Conservation (phyloP, 2,113 vertebrate genomes). For the Rhadina sibilatrix region DNA sequence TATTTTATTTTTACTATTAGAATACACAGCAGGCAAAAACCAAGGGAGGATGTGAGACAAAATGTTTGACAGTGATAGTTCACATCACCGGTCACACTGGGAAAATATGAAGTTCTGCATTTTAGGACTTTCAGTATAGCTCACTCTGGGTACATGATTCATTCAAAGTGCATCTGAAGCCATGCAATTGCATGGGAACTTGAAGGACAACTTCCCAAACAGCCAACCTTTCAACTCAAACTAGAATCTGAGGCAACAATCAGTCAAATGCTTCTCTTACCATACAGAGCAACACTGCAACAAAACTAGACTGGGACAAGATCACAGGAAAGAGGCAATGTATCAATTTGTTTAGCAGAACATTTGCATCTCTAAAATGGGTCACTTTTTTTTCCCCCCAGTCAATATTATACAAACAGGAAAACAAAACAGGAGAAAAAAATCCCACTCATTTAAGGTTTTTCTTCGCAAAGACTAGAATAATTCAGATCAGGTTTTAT, state of each 20-base stretch:
- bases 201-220: background rate
- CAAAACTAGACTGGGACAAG: background rate
- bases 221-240: background rate
- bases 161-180: background rate
- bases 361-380: background rate
- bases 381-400: fast-evolving
- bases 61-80: background rate
- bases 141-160: background rate
- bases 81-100: background rate
- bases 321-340: background rate
- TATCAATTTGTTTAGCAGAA: background rate
- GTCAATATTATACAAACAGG: background rate
- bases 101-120: background rate
- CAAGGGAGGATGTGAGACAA: background rate
- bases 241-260: background rate
- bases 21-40: background rate
- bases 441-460: background rate
- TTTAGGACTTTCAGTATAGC: background rate
- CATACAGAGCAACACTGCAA: background rate
- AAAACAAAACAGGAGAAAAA: background rate
- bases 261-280: background rate
- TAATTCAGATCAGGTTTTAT: background rate
- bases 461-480: background rate
- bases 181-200: background rate
- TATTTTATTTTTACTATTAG: background rate